A percentile compares a stretch with the other conserved stretches of the same genome.
phyloP scores from a whole-genome alignment of 2,888 invertebrate species.

The Agonopterix arenella region DNA sequence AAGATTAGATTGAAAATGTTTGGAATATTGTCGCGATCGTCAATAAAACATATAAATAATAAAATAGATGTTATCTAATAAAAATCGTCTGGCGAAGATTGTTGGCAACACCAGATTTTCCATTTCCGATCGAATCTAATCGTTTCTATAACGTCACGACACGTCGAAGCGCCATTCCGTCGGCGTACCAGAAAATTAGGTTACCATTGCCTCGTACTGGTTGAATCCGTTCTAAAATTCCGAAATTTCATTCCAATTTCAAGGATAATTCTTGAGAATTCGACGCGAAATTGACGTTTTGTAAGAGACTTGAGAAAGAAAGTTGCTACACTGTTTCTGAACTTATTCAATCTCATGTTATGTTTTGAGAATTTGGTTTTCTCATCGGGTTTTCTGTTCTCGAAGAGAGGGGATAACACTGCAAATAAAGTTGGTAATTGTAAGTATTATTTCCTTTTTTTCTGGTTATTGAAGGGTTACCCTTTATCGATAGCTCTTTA shows the following conservation, averaged over 20 bases:
- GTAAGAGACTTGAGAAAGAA: conserved; percentile 14
- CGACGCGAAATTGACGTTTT: conserved; percentile 35
- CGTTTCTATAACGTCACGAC: conserved; percentile 30
- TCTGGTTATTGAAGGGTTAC: too few species aligned
- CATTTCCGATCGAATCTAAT: conserved; percentile 57
- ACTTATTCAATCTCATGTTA: background rate
- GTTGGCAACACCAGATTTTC: conserved; percentile 43
- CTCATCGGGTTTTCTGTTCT: conserved; percentile 2
- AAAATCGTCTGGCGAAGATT: too few species aligned
- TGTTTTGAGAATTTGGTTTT: background rate
- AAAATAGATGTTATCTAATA: too few species aligned
- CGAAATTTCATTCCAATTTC: conserved; percentile 45
- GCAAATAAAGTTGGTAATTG: too few species aligned
- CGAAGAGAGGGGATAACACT: background rate
- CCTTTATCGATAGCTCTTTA: too few species aligned
- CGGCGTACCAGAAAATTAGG: conserved; percentile 54
- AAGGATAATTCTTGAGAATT: conserved; percentile 45
- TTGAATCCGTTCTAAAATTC: conserved; percentile 46
- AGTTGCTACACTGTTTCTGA: background rate
- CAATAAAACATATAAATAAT: too few species aligned
- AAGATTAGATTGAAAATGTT: too few species aligned
- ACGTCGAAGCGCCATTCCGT: conserved; percentile 25
- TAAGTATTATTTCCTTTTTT: too few species aligned
- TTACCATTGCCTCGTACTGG: conserved; percentile 40
- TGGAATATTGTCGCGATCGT: too few species aligned